These are phyloP conservation scores for Silurus meridionalis DNA, from an alignment of 2,113 vertebrate species.

Conservation along the genomic window DNA sequence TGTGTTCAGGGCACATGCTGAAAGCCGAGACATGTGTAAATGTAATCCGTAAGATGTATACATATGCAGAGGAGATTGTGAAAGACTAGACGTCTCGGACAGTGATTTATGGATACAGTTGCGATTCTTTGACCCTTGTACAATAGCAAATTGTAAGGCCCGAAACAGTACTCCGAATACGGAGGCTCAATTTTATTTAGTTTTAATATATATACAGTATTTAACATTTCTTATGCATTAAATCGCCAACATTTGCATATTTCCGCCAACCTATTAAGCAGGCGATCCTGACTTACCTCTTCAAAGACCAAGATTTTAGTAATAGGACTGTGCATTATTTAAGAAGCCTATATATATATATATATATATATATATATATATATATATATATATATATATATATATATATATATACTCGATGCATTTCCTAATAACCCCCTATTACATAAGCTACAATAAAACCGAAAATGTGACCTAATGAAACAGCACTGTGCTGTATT, in stretches of 20 bases:
- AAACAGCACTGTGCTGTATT: not conserved
- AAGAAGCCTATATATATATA: not conserved
- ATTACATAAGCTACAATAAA: constrained; percentile 2
- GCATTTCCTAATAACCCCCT: not conserved
- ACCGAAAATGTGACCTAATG: not conserved
- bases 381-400: not conserved
- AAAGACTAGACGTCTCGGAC: constrained; percentile 27
- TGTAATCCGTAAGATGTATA: constrained; percentile 46
- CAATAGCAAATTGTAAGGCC: constrained; percentile 27
- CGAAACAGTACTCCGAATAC: not conserved
- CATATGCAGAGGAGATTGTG: constrained; percentile 29
- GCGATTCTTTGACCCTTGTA: constrained; percentile 43
- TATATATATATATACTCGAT: not conserved
- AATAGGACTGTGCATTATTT: not conserved
- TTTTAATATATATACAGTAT: not conserved
- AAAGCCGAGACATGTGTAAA: constrained; percentile 47
- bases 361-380: not conserved
- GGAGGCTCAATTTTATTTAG: not conserved
- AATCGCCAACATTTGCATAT: constrained; percentile 1
- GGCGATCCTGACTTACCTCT: not conserved
- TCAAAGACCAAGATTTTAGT: not conserved
- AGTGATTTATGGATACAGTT: constrained; percentile 52
- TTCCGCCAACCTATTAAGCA: not conserved
- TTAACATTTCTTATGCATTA: constrained; percentile 17
- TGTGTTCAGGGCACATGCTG: constrained; percentile 38